These are phyloP conservation scores for Gambelia wislizenii DNA, from an alignment of 2,797 vertebrate genomes.

Conservation along the genomic window DNA sequence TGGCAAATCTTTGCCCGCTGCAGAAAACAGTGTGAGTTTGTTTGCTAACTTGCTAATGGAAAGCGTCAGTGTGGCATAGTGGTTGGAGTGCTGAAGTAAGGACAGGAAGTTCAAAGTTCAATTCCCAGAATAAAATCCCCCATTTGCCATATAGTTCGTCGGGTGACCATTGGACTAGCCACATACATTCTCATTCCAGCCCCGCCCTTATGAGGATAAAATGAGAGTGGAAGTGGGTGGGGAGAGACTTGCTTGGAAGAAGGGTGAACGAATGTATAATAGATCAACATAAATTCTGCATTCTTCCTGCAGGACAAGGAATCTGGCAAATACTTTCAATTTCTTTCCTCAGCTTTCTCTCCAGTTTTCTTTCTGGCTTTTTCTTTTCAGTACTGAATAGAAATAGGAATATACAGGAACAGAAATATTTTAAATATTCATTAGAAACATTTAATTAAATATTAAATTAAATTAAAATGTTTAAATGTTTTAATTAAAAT, in stretches of 20 bases:
- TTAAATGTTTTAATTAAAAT: no score
- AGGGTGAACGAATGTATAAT: background rate
- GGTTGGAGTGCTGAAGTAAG: background rate
- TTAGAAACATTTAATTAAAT: background rate
- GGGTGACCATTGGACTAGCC: background rate
- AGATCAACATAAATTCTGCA: background rate
- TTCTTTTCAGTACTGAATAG: background rate
- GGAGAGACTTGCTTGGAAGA: background rate
- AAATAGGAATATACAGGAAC: background rate
- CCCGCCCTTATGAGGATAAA: background rate
- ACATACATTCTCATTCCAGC: background rate
- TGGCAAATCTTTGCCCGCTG: background rate
- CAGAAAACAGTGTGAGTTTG: background rate
- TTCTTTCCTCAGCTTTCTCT: background rate
- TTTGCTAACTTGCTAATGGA: background rate
- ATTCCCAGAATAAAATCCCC: background rate
- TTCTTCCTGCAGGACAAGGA: background rate
- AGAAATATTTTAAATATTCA: no score
- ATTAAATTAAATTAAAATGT: no score
- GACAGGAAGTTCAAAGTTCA: background rate
- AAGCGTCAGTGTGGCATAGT: background rate
- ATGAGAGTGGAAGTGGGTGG: no score
- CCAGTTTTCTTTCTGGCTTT: background rate
- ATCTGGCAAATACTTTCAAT: background rate
- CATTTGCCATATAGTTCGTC: background rate